Base-by-base conservation (phyloP, 2,113 vertebrate species). In the Machaerirhynchus nigripectus region DNA sequence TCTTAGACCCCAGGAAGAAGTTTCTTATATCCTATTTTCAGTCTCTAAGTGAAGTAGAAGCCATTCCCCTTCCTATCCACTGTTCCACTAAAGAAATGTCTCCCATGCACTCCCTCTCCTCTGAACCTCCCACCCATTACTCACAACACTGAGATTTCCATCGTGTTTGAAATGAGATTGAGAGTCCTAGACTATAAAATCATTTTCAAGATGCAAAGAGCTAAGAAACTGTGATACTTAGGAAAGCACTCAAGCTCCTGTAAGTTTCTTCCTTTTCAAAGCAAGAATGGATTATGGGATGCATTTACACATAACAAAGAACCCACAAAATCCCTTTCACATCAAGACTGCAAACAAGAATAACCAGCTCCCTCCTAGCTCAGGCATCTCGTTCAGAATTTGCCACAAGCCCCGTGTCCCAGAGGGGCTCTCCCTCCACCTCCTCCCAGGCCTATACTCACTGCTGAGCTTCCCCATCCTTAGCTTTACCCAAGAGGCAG, bases 351-450 rank as follows among this genome's bases (percentile, higher is more conserved):
- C n/a, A 30, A 76, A 53, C 2, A 5, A 50, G 13, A 73, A 47
- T 3, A 50, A 23, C 6, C 40, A 77, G 24, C n/a, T 70, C 24
- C 15, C 12, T 37, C 40, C 44, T 3, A 31, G 31, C 44, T 59
- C 63, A 37, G 44, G 15, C 14, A 9, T 50, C 53, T 33, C 1
- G 0, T 17, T 42, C 33, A 40, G 37, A 2, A 68, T 65, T 28
- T 39, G 35, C 46, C 35, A 31, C 0, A 1, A 80, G 23, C n/a
- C 57, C 68, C 47, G 2, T 0, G 0, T 8, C 24, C 9, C 35
- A 63, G 13, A 44, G 15, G 23, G 65, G 24, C 16, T 74, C 26
- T 19, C 1, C 6, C 67, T 75, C 23, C 5, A 33, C 40, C 28
- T 61, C 11, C 15, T 67, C 9, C 31, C 70, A 44, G 30, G 39